These are phyloP conservation scores for Grammomys dolichurus DNA, from an alignment of 2,113 vertebrate species.

Conservation along the genomic window DNA sequence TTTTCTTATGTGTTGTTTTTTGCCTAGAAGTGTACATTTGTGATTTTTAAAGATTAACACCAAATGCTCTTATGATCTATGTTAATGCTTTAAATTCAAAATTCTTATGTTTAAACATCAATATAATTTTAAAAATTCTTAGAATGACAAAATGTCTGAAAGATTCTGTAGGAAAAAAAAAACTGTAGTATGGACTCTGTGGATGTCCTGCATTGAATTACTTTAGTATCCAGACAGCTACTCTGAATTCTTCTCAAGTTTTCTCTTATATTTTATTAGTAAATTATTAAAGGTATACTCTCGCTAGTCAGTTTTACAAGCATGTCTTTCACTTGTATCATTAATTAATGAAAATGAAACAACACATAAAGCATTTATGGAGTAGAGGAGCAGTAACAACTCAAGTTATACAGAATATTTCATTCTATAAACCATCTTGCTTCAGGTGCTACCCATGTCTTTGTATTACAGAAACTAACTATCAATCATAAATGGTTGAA, in stretches of 20 bases:
- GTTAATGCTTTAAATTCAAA: slow-evolving; percentile 29
- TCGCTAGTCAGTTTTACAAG: neutral
- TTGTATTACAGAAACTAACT: neutral
- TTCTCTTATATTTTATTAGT: neutral
- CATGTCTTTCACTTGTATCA: neutral
- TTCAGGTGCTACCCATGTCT: neutral
- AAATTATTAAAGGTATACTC: neutral
- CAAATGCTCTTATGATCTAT: slow-evolving; percentile 2
- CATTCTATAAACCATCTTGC: neutral
- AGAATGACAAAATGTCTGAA: neutral
- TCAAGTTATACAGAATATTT: neutral
- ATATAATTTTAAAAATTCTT: neutral
- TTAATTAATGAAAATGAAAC: neutral
- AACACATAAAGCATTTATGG: neutral
- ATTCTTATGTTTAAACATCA: neutral
- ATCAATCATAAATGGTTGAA: neutral
- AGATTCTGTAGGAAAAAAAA: neutral
- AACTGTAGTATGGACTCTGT: neutral
- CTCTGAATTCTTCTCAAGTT: neutral
- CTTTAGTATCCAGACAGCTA: neutral
- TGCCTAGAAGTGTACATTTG: neutral
- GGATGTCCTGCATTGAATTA: neutral
- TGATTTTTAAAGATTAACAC: neutral
- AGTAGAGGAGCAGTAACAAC: neutral
- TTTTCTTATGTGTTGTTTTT: neutral